Base-by-base conservation (phyloP, 2,888 invertebrate genomes). In the Drosophila robusta region DNA sequence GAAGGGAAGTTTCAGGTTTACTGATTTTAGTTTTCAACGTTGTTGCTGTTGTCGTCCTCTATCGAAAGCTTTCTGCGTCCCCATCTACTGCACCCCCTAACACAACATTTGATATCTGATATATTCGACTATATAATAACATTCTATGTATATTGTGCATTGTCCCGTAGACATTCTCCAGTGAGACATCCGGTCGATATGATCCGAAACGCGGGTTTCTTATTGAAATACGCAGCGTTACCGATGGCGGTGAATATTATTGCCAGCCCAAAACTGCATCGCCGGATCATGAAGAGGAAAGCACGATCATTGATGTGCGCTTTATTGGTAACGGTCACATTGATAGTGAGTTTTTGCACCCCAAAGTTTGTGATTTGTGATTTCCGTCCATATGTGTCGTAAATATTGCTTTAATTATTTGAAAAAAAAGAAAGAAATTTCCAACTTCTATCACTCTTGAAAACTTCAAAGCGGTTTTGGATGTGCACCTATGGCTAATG, bases 351-450 rank as follows among this genome's bases (percentile, higher is more conserved):
- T 91, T 90, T 81, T 89, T 90, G 90, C 90, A 90, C 91, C 90
- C 90, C 91, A 85, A 87, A 85, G 90, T 90, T 92, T 91, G 91
- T 91, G 92, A 91, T 91, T 91, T 91, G 91, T 91, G 87, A 90
- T 87, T 90, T 87, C 87, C 78, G 87, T 85, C 87, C 79, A 76
- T 80, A 86, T 64, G 77, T 84, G 81, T 85, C 85, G 89, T 85
- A 89, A 85, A 85, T 89, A 87, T 86, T 79, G 82, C 87, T 85
- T 85, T 72, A 58, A 49, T 26, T 68, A 73, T 62, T 73, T 71
- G 34, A 49, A 49, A 52, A 32, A 49, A 63, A 18, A 24, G 52
- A 36, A 42, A 39, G 22, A n/a, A 14, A 14, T 14, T 34, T 11
- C 34, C 29, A 29, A 29, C 29, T 18, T 56, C 52, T 56, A 68